phyloP scores from a whole-genome alignment of 2,888 invertebrate species.

The Adelphocoris suturalis region DNA sequence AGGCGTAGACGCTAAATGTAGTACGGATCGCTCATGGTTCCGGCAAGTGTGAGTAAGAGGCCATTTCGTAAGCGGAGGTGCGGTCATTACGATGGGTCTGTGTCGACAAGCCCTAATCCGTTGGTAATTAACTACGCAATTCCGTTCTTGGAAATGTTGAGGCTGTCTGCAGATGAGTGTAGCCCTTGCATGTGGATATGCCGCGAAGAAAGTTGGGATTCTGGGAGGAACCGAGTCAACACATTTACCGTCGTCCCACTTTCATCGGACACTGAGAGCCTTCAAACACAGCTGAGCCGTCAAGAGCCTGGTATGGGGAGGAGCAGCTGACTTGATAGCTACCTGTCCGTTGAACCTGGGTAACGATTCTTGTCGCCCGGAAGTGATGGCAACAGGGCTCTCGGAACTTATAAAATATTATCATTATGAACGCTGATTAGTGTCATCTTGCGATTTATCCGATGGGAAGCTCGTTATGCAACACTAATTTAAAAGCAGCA shows the following conservation, averaged over 20 bases:
- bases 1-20: too few relatives aligned
- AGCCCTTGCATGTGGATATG: not conserved
- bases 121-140: not conserved
- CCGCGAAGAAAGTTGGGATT: not conserved
- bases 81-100: not conserved
- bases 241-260: not conserved
- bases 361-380: too few relatives aligned
- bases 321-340: not conserved
- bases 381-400: too few relatives aligned
- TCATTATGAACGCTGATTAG: too few relatives aligned
- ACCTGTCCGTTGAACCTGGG: too few relatives aligned
- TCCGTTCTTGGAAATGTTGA: not conserved
- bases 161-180: not conserved
- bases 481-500: too few relatives aligned
- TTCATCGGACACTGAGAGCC: not conserved
- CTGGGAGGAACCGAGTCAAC: constrained; percentile 2
- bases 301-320: too few relatives aligned
- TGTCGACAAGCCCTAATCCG: not conserved
- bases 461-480: too few relatives aligned
- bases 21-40: not conserved
- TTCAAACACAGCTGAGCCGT: not conserved
- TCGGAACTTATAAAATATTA: too few relatives aligned
- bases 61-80: not conserved
- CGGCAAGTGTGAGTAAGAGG: not conserved
- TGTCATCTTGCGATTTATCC: too few relatives aligned